phyloP scores from a whole-genome alignment of 1,140 invertebrate genomes.

The Radopholus similis region DNA sequence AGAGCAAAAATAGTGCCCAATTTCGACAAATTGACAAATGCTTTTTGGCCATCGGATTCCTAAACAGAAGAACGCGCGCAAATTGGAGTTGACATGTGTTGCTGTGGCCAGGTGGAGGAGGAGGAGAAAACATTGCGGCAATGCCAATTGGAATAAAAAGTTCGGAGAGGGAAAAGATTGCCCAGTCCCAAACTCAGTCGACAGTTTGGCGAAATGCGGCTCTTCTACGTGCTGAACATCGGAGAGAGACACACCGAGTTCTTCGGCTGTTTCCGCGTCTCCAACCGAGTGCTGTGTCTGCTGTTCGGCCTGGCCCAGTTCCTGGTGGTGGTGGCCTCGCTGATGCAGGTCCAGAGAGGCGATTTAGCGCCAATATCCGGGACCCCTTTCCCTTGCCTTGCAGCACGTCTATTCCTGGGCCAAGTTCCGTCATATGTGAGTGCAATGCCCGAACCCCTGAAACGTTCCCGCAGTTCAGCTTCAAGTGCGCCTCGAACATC shows the following conservation, averaged over 20 bases:
- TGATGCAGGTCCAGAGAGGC: constrained; percentile 18
- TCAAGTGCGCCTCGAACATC: constrained; percentile 47
- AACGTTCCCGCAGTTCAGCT: constrained; percentile 6
- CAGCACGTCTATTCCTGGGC: constrained; percentile 49
- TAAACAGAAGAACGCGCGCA: too few relatives aligned
- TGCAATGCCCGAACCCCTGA: not conserved
- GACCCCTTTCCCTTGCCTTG: not conserved
- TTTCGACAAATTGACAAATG: too few relatives aligned
- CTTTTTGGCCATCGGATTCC: too few relatives aligned
- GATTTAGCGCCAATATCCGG: not conserved
- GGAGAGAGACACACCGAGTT: not conserved
- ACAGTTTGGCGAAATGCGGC: constrained; percentile 6
- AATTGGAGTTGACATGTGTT: too few relatives aligned
- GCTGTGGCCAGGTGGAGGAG: too few relatives aligned
- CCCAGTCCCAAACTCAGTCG: too few relatives aligned
- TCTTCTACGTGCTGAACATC: constrained; percentile 11
- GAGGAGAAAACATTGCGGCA: too few relatives aligned
- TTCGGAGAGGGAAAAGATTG: too few relatives aligned
- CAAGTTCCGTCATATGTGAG: constrained; percentile 39
- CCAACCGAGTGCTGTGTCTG: constrained; percentile 27
- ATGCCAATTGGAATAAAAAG: too few relatives aligned
- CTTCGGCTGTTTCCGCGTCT: constrained; percentile 22
- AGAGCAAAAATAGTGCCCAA: too few relatives aligned
- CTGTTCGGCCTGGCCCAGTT: constrained; percentile 29
- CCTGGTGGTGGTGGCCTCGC: constrained; percentile 20